Evolutionary conservation across 1,140 invertebrate genomes (phyloP).

Genomic region (Apis laboriosa): DNA sequence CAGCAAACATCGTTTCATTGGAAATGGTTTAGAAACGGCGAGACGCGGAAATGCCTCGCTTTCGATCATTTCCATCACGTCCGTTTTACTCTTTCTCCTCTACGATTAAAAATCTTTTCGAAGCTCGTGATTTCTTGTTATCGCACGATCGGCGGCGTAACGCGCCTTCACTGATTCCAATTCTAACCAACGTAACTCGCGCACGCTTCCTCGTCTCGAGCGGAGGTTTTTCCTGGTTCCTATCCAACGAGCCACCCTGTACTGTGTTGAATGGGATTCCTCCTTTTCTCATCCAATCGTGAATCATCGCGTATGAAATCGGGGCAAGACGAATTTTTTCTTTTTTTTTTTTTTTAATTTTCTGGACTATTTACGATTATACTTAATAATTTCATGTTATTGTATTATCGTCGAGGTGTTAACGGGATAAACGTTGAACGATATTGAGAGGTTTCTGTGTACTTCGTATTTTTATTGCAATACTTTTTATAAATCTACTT

Average conservation of each 20-base stretch:
- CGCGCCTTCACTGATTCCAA: slow-evolving; percentile 51
- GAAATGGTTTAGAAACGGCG: neutral
- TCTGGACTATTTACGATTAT: too few relatives aligned
- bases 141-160: slow-evolving; percentile 52
- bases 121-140: slow-evolving; percentile 50
- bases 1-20: neutral
- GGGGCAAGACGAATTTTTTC: too few relatives aligned
- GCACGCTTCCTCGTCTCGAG: slow-evolving; percentile 67
- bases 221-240: slow-evolving; percentile 75
- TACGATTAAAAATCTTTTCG: slow-evolving; percentile 28
- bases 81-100: neutral
- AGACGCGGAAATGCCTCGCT: slow-evolving; percentile 27
- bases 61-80: slow-evolving; percentile 7
- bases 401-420: too few relatives aligned
- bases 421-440: too few relatives aligned
- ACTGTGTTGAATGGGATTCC: too few relatives aligned
- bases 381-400: too few relatives aligned
- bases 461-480: too few relatives aligned
- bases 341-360: too few relatives aligned
- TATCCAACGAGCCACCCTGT: slow-evolving; percentile 72
- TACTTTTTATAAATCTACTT: too few relatives aligned
- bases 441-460: too few relatives aligned
- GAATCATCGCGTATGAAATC: too few relatives aligned
- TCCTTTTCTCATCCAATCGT: too few relatives aligned
- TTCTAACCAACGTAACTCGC: slow-evolving; percentile 39